Percentiles rank a stretch among this genome's conserved stretches.
phyloP scores from a whole-genome alignment of 2,888 invertebrate species.

The Drosophila recens region DNA sequence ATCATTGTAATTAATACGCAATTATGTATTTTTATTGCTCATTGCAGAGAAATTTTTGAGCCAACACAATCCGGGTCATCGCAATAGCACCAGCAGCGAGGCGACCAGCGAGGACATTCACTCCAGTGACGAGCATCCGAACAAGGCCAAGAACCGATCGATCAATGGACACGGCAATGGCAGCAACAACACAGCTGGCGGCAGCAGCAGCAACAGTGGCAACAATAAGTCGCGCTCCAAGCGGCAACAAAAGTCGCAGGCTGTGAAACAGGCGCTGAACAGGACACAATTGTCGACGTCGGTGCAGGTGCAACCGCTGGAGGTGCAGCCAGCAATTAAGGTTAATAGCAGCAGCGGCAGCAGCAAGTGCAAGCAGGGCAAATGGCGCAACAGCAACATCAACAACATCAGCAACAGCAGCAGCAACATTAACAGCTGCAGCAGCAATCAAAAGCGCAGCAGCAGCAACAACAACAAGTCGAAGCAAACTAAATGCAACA shows the following conservation, averaged over 20 bases:
- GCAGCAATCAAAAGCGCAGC: constrained; percentile 22
- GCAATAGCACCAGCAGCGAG: constrained; percentile 82
- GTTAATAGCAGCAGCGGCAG: constrained; percentile 10
- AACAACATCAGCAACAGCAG: constrained; percentile 6
- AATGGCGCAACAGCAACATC: constrained; percentile 51
- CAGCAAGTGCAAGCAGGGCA: constrained; percentile 30
- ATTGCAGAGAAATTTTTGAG: constrained; percentile 67
- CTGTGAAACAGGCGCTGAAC: constrained; percentile 22
- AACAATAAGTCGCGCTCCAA: constrained; percentile 58
- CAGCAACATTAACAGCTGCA: constrained; percentile 1
- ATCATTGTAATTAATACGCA: not conserved
- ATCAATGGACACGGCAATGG: not conserved
- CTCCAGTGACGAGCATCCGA: constrained; percentile 78
- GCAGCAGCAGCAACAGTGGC: constrained; percentile 6
- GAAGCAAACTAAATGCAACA: constrained; percentile 35
- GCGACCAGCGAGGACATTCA: constrained; percentile 78
- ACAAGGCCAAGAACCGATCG: constrained; percentile 35
- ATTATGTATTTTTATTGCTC: not conserved
- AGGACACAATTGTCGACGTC: constrained; percentile 16
- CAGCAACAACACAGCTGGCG: constrained; percentile 28
- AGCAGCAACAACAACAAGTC: constrained; percentile 22
- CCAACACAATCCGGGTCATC: constrained; percentile 78
- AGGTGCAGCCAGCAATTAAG: constrained; percentile 4
- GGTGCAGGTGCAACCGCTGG: constrained; percentile 17
- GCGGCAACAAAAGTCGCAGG: constrained; percentile 54